Base-by-base conservation (phyloP, 2,113 vertebrate species). In the Montifringilla adamsi region DNA sequence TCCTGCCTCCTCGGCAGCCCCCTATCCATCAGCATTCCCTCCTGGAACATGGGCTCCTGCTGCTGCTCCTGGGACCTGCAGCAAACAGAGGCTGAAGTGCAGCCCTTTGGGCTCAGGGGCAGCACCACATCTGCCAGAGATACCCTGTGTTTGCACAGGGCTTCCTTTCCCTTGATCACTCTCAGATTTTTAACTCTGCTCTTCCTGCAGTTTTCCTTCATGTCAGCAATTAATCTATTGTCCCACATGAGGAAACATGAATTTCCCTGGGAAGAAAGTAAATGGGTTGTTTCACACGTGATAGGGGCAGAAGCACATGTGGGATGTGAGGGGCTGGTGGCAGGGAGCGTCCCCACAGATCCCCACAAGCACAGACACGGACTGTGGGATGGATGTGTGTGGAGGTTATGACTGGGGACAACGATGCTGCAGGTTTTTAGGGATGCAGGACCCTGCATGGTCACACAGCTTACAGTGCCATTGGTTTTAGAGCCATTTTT, bases 111-210 rank as follows among this genome's bases (percentile, higher is more conserved):
- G 56, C 13, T 55, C 63, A 60, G 50, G 58, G 0, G 0, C 52
- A 83, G 76, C 17, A 58, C 76, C 79, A 92, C 94, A 63, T 84
- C 72, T 76, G 90, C 53, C 41, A 35, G 6, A 94, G 94, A 93
- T 53, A 83, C 82, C 67, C 67, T 1, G 11, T 56, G 58, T 44
- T 87, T 85, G 84, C 78, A 83, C 75, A 85, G 6, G 37, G 31
- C n/a, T 95, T 96, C 90, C 85, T 95, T 85, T n/a, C 72, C 82
- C 79, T 95, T 64, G 55, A 49, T 94, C 83, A 23, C 3, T 15
- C 59, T 35, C 2, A 6, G 37, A 5, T 33, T 80, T 78, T 80
- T 69, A 90, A 66, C 68, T 58, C 49, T 1, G 0, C 20, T 95
- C 72, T 93, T 69, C 88, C 85, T 92, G 90, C 63, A 30, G 50